phyloP scores from a whole-genome alignment of 2,797 vertebrate species.

The Apogon talboti region DNA sequence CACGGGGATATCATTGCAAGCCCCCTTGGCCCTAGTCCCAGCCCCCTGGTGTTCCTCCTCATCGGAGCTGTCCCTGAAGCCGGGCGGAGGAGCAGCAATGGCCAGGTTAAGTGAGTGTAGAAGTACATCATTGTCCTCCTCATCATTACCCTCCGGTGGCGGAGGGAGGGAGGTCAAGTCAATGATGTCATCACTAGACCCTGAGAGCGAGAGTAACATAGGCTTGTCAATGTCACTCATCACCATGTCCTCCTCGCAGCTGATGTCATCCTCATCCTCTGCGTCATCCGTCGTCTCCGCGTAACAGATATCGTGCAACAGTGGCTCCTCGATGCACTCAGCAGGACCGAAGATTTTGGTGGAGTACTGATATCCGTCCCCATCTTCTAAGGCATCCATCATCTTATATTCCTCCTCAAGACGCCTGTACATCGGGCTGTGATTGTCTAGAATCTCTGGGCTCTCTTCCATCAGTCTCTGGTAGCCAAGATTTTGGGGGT shows the following conservation, averaged over 20 bases:
- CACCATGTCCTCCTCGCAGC: conserved; percentile 96
- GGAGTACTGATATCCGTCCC: conserved; percentile 90
- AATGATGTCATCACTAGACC: conserved; percentile 98
- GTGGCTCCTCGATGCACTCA: conserved; percentile 94
- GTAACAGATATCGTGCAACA: conserved; percentile 97
- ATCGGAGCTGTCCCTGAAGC: conserved; percentile 98
- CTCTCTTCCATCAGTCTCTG: conserved; percentile 95
- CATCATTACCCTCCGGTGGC: conserved; percentile 92
- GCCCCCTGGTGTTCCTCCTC: conserved; percentile 93
- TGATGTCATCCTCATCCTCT: conserved; percentile 97
- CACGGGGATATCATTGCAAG: conserved; percentile 91
- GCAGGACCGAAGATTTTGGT: conserved; percentile 92
- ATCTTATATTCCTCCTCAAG: conserved; percentile 92
- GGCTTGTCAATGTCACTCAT: conserved; percentile 91
- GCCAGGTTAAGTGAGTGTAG: conserved; percentile 97
- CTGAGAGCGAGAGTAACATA: conserved; percentile 91
- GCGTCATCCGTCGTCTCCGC: conserved; percentile 96
- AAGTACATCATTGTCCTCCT: conserved; percentile 93
- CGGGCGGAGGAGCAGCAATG: conserved; percentile 97
- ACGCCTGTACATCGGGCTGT: conserved; percentile 88
- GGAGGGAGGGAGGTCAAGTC: conserved; percentile 97
- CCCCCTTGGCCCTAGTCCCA: conserved; percentile 62
- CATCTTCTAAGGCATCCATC: conserved; percentile 88
- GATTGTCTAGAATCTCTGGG: conserved; percentile 91
- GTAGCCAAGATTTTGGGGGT: conserved; percentile 93